Percentiles rank a stretch among this genome's conserved stretches.
These are phyloP conservation scores for Dynastes grantii DNA, from an alignment of 2,888 invertebrate species.

Conservation along the genomic window DNA sequence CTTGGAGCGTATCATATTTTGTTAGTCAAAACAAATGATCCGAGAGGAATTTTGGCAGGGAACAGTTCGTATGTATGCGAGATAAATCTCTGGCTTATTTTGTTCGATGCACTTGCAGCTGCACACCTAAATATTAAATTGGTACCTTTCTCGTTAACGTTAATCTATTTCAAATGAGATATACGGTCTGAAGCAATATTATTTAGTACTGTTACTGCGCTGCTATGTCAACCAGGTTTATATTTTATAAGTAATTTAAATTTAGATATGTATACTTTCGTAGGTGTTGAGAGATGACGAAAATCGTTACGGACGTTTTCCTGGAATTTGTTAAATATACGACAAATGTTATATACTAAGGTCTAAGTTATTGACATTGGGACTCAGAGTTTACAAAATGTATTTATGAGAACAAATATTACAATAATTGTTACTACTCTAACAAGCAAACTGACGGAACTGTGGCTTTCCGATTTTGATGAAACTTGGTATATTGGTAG, in stretches of 20 bases:
- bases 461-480: too few relatives aligned
- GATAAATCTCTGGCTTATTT: slow-evolving; percentile 3
- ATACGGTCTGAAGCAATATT: slow-evolving; percentile 6
- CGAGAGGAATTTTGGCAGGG: not conserved
- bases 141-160: slow-evolving; percentile 9
- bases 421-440: too few relatives aligned
- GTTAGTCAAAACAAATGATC: not conserved
- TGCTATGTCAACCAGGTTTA: slow-evolving; percentile 10
- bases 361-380: too few relatives aligned
- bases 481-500: too few relatives aligned
- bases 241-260: slow-evolving; percentile 2
- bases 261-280: slow-evolving; percentile 23
- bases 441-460: too few relatives aligned
- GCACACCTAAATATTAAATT: not conserved
- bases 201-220: not conserved
- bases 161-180: slow-evolving; percentile 12
- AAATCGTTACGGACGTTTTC: not conserved
- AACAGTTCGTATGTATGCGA: not conserved
- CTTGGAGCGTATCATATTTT: slow-evolving; percentile 6
- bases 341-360: too few relatives aligned
- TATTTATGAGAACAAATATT: too few relatives aligned
- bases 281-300: not conserved
- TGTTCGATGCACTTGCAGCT: not conserved
- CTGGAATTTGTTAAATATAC: too few relatives aligned
- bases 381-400: too few relatives aligned